Evolutionary conservation across 53 echinoderm and acorn worm genomes (phyloP).

Genomic region (Temnopleurus reevesii): DNA sequence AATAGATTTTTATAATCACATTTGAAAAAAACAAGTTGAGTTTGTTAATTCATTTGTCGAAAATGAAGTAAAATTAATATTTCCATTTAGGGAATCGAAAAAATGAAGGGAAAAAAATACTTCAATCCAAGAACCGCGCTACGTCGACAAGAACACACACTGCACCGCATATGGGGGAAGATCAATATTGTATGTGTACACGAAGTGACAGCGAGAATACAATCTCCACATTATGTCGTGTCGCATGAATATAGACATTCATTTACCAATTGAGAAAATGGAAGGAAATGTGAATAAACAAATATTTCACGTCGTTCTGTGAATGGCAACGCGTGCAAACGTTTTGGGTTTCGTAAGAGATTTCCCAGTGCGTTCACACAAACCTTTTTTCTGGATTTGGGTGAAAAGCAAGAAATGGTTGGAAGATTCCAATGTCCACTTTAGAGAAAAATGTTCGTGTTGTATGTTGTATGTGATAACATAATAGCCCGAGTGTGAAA

Average conservation of each 20-base stretch:
- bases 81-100: background rate
- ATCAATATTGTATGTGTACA: slow-evolving; percentile 36
- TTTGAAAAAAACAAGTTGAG: background rate
- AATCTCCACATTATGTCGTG: slow-evolving; percentile 22
- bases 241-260: background rate
- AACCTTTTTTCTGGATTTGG: too few relatives aligned
- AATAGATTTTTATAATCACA: too few relatives aligned
- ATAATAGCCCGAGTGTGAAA: too few relatives aligned
- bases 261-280: background rate
- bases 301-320: background rate
- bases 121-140: background rate
- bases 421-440: too few relatives aligned
- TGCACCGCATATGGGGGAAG: background rate
- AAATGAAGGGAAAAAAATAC: background rate
- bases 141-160: background rate
- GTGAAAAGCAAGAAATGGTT: too few relatives aligned
- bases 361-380: too few relatives aligned
- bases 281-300: slow-evolving; percentile 2
- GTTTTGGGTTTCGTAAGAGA: too few relatives aligned
- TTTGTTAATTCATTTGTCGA: slow-evolving; percentile 3
- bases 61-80: background rate
- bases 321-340: too few relatives aligned
- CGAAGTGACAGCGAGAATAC: slow-evolving; percentile 29
- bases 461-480: too few relatives aligned
- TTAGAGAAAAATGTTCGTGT: too few relatives aligned